Evolutionary conservation across 2,888 invertebrate species (phyloP), one percentile per base, ranked within the genome.

Genomic region (Philonicus albiceps): DNA sequence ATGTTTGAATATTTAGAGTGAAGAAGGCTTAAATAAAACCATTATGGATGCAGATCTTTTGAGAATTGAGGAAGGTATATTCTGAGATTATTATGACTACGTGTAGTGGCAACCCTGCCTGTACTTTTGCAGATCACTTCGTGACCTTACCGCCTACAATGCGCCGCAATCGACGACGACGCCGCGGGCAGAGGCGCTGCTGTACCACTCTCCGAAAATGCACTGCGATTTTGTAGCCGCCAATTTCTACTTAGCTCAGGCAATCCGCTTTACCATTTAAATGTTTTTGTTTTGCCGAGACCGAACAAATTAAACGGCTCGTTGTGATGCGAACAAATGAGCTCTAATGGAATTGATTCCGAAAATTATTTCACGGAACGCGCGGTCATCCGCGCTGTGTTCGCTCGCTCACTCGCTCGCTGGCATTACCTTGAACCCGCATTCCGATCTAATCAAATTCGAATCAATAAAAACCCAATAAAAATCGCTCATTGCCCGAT

Each of bases 391-490:
- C 19, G 22, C 55, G 55, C 55, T 49, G 16, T 13, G 53, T 5
- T 16, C 43, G 43, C 8, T 43, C 43, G 19, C n/a, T 53, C 53
- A 19, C 19, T 53, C 19, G 75, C 19, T 75, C 6, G 37, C 34
- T 76, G 76, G 40, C 76, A 76, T 76, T 40, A 76, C 76, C 76
- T 76, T 76, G 76, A 37, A 76, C 76, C 37, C 76, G 76, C 76
- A 76, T 76, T 76, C 76, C 76, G 34, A 76, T 40, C 76, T 76
- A 76, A 76, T 76, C 40, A 34, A 76, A 76, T 76, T 76, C 76
- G 76, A 76, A 37, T 76, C 76, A 76, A 76, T 76, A 76, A 76
- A 76, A 76, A 76, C 37, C 76, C 76, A 76, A 76, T 76, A 76
- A 76, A 76, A 76, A 76, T 76, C 76, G 37, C 74, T 76, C 34